Evolutionary conservation across 2,888 invertebrate genomes (phyloP).

Genomic region (Camponotus fellah): DNA sequence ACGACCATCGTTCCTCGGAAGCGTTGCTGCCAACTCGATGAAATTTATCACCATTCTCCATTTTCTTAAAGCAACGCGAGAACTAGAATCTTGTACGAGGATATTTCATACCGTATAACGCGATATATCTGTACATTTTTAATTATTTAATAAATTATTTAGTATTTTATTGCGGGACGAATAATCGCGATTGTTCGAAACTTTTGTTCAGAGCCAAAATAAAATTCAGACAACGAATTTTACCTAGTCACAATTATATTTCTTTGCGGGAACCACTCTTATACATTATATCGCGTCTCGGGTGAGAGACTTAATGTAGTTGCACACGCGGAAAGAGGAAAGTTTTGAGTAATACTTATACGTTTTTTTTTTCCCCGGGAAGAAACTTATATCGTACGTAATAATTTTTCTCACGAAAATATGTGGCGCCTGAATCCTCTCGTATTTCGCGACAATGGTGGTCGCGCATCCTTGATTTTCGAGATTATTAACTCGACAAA

Average conservation of each 20-base stretch:
- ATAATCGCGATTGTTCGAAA: not conserved
- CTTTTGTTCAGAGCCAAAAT: not conserved
- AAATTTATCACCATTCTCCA: constrained; percentile 45
- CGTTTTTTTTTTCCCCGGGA: not conserved
- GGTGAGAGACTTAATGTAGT: constrained; percentile 32
- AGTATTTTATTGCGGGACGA: not conserved
- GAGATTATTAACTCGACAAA: constrained; percentile 37
- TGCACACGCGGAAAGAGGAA: constrained; percentile 32
- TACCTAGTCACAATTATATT: constrained; percentile 47
- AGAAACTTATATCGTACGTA: constrained; percentile 9
- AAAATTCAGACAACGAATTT: constrained; percentile 63
- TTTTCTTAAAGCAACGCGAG: constrained; percentile 20
- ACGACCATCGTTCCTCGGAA: constrained; percentile 40
- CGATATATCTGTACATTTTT: not conserved
- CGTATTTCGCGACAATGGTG: constrained; percentile 5
- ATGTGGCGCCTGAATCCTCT: not conserved
- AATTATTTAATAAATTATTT: not conserved
- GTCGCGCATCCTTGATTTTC: constrained; percentile 48
- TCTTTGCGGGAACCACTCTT: not conserved
- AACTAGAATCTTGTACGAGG: constrained; percentile 15
- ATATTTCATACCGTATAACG: not conserved
- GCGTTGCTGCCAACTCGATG: constrained; percentile 14
- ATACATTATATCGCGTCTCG: not conserved
- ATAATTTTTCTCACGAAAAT: constrained; percentile 36
- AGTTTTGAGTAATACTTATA: constrained; percentile 36